Conservation (phyloP, 2,888 invertebrate genomes). For the Drosophila bunnanda region DNA sequence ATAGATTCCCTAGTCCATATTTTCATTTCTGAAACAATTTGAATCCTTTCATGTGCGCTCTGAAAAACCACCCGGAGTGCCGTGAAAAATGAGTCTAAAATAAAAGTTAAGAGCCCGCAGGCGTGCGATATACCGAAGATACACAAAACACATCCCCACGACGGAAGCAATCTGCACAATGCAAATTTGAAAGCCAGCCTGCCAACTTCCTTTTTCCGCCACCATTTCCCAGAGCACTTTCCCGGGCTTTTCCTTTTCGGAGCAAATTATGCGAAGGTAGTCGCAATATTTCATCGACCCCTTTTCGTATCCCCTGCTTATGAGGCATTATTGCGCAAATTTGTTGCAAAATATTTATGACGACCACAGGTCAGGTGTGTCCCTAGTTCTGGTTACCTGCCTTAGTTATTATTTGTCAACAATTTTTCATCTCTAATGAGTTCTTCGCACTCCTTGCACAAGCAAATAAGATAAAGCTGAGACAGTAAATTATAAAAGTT, state of each 20-base stretch:
- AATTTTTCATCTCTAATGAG: slow-evolving; percentile 20
- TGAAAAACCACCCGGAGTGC: slow-evolving; percentile 1
- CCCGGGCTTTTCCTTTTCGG: slow-evolving; percentile 20
- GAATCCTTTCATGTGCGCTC: slow-evolving; percentile 1
- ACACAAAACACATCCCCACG: slow-evolving; percentile 28
- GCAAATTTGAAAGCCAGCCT: slow-evolving; percentile 60
- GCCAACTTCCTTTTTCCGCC: slow-evolving; percentile 52
- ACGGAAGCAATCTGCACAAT: slow-evolving; percentile 70
- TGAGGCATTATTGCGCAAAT: slow-evolving; percentile 3
- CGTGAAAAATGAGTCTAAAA: slow-evolving; percentile 17
- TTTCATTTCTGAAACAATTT: not conserved
- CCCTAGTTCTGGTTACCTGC: not conserved
- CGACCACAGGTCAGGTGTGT: slow-evolving; percentile 22
- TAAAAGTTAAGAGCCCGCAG: slow-evolving; percentile 1
- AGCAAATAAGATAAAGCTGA: slow-evolving; percentile 11
- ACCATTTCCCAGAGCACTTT: slow-evolving; percentile 19
- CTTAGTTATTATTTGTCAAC: slow-evolving; percentile 20
- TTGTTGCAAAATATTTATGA: slow-evolving; percentile 9
- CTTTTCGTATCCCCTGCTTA: not conserved
- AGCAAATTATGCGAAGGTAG: slow-evolving; percentile 38
- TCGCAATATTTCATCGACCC: slow-evolving; percentile 21
- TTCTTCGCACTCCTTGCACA: not conserved
- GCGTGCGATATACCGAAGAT: slow-evolving; percentile 21
- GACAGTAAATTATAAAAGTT: slow-evolving; percentile 8
- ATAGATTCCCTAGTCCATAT: slow-evolving; percentile 1